phyloP scores from a whole-genome alignment of 1,140 invertebrate genomes.

The Heliconius hermathena region DNA sequence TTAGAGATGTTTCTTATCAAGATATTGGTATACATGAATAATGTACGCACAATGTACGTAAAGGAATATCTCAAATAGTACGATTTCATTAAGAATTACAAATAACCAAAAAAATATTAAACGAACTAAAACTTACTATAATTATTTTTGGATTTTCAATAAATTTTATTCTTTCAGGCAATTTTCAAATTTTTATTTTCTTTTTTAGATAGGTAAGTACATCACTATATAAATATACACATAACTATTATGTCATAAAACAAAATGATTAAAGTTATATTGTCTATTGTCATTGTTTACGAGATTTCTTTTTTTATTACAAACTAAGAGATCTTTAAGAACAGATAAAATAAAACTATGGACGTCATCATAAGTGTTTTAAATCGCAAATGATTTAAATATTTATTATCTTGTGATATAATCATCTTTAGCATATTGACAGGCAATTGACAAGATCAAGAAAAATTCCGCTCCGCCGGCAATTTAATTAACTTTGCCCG shows the following conservation, averaged over 20 bases:
- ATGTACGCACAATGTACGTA: background rate
- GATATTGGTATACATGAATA: background rate
- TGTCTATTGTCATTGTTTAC: background rate
- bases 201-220: no score
- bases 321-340: constrained; percentile 25
- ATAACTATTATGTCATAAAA: no score
- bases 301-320: background rate
- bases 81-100: background rate
- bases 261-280: background rate
- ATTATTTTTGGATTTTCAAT: no score
- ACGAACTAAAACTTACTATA: no score
- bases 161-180: no score
- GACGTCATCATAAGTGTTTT: constrained; percentile 15
- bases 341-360: constrained; percentile 26
- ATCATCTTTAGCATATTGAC: constrained; percentile 13
- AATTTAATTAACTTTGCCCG: constrained; percentile 3
- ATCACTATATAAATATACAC: no score
- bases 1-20: constrained; percentile 2
- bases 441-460: constrained; percentile 10
- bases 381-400: constrained; percentile 12
- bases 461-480: constrained; percentile 1
- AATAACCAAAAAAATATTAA: no score
- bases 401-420: background rate
- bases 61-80: background rate
- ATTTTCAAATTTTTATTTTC: no score